Evolutionary conservation across 2,797 vertebrate species (phyloP), one percentile per base, ranked within the genome.

Genomic region (Paguma larvata): DNA sequence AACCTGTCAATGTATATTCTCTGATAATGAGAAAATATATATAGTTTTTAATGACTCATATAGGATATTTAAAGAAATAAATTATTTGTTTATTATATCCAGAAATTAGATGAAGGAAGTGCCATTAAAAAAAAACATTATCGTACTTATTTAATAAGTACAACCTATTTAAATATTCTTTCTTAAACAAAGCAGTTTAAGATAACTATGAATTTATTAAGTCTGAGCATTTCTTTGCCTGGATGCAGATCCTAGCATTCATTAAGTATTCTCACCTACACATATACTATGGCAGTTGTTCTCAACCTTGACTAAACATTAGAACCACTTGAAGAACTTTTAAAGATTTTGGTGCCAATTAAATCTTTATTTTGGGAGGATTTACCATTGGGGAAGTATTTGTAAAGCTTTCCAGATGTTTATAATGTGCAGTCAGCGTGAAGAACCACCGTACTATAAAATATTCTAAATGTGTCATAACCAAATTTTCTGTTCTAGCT

Each of bases 281-380:
- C 5, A 14, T n/a, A 59, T 10, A 30, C 13, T 32, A 2, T 63
- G 2, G 7, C 10, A 5, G 8, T 70, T 3, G 16, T 46, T 65
- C 59, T 63, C n/a, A 77, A 19, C 3, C 21, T 18, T 67, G 32
- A 14, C 63, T 89, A 78, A 86, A 56, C 18, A 63, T 48, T 62
- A 53, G 63, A 82, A 67, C 12, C 38, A 63, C 23, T 44, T 12
- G 11, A 80, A 89, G 53, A 84, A 75, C 4, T 51, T 25, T 53
- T 78, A 88, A 92, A 79, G 62, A 80, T 75, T 85, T 59, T 85
- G 23, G 41, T 38, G 21, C 16, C 78, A 88, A 70, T 79, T 94
- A 79, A 59, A 85, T 79, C 2, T 89, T 56, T 78, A 19, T 70
- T 63, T 59, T 41, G 23, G 32, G 16, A 27, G 32, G 8, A 70